Conservation (phyloP, 2,113 vertebrate genomes). For the Sturnira hondurensis region DNA sequence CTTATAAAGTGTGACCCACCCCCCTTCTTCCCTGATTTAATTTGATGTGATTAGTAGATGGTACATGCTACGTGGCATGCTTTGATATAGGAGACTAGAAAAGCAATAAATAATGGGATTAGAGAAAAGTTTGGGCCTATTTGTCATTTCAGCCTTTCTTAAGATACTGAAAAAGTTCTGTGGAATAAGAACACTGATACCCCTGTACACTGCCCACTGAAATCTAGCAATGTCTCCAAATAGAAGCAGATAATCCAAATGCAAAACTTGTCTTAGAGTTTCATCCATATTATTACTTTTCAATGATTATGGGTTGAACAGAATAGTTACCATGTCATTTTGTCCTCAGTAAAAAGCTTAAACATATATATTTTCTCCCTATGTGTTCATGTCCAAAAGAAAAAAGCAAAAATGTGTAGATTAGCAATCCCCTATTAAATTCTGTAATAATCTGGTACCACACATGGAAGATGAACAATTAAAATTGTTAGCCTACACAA, state of each 20-base stretch:
- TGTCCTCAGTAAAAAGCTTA: constrained; percentile 3
- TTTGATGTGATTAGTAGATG: background rate
- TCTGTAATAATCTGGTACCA: background rate
- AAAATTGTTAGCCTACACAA: background rate
- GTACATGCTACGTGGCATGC: background rate
- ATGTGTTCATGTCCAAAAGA: background rate
- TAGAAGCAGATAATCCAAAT: background rate
- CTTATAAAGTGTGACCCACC: background rate
- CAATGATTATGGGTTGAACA: background rate
- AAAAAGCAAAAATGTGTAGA: background rate
- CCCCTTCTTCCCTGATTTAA: background rate
- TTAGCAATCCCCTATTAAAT: background rate
- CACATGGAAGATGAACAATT: background rate
- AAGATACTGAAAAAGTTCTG: background rate
- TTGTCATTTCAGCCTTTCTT: constrained; percentile 6
- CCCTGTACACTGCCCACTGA: background rate
- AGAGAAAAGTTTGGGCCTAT: constrained; percentile 35
- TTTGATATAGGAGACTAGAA: background rate
- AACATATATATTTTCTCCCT: background rate
- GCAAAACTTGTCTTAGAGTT: background rate
- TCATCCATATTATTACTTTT: background rate
- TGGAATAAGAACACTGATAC: constrained; percentile 18
- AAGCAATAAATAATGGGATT: constrained; percentile 37
- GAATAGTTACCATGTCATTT: background rate
- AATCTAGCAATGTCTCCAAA: constrained; percentile 21